Evolutionary conservation across 2,113 vertebrate species (phyloP), one percentile per base, ranked within the genome.

Genomic region (Meleagris gallopavo): DNA sequence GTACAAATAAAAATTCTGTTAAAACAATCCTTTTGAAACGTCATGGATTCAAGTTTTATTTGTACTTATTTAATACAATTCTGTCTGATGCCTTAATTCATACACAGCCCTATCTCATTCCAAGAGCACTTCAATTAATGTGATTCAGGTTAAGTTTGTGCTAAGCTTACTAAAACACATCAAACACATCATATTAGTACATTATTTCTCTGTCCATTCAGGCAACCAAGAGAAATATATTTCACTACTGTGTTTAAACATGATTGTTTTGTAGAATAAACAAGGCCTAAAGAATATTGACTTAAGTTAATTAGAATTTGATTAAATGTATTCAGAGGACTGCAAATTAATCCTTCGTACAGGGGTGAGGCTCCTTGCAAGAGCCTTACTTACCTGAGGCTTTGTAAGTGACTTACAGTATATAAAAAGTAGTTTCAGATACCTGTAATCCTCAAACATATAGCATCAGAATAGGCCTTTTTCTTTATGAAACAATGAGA

Each of bases 261-360:
- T 73, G 34, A 89, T 82, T 88, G 61, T 92, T 94, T 93, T 90
- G 66, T 93, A 89, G 78, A 91, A 86, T 87, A 94, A 92, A 87
- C 75, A 92, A 89, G 11, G 32, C 55, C 79, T 86, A 86, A 89
- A 69, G 80, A 45, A 50, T 90, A 91, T 86, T 93, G 91, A 85
- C 75, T 90, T 79, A 86, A 79, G 76, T 88, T 93, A 95, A 93
- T 90, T 92, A 92, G 76, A 92, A 93, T 77, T 75, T 73, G 69
- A 91, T 93, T 95, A 94, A 91, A 91, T 94, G 70, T 73, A 88
- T 91, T 94, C 84, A 83, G 41, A 84, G 17, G 55, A 91, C 78
- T 79, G n/a, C 32, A 88, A 60, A 83, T 76, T 64, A 90, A 92
- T 92, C 62, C 29, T 62, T 88, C 82, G 83, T 81, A 60, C 11